Evolutionary conservation across 2,113 vertebrate genomes (phyloP).

Genomic region (Lamprologus speciosus): DNA sequence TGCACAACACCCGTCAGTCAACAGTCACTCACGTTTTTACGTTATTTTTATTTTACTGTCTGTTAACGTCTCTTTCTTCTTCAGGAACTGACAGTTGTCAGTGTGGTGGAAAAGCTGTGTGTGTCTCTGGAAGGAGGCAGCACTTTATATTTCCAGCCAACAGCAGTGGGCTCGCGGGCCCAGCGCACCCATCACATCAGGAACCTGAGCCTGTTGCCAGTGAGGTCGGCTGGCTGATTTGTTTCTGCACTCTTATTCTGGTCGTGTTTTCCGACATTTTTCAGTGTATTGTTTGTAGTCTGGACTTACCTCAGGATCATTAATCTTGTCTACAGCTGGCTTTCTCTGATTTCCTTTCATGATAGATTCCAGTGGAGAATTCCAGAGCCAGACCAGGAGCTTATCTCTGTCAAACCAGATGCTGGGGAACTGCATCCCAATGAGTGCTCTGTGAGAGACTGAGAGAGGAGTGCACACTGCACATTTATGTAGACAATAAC

Average conservation of each 20-base stretch:
- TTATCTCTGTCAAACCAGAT: slow-evolving; percentile 76
- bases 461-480: background rate
- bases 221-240: slow-evolving; percentile 47
- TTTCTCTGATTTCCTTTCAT: background rate
- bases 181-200: slow-evolving; percentile 68
- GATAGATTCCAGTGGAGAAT: slow-evolving; percentile 82
- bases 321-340: background rate
- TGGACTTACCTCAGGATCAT: background rate
- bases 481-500: background rate
- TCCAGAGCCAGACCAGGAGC: slow-evolving; percentile 48
- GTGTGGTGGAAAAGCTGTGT: slow-evolving; percentile 66
- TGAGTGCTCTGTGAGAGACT: slow-evolving; percentile 75
- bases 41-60: background rate
- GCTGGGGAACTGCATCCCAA: slow-evolving; percentile 78
- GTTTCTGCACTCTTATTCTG: background rate
- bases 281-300: background rate
- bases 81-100: slow-evolving; percentile 76
- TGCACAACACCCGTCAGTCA: background rate
- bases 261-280: background rate
- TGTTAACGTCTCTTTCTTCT: background rate
- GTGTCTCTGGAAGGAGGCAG: slow-evolving; percentile 73
- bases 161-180: slow-evolving; percentile 69
- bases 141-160: slow-evolving; percentile 82
- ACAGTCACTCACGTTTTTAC: fast-evolving
- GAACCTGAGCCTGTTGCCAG: slow-evolving; percentile 76